These are phyloP conservation scores for Meteorus colon DNA, from an alignment of 2,888 invertebrate genomes.

Conservation along the genomic window DNA sequence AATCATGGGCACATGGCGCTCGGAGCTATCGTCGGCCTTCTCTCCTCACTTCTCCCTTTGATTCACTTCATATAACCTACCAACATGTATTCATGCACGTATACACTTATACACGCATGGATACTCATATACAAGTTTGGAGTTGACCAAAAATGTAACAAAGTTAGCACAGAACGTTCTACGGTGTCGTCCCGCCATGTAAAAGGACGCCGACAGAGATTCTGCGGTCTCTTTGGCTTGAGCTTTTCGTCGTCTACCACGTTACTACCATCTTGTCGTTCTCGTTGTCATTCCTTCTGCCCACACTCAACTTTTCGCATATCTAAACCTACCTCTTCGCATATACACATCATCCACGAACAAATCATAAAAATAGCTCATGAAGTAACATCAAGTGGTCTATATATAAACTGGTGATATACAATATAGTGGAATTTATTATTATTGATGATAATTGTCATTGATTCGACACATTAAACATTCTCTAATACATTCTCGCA, in stretches of 20 bases:
- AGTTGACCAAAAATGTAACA: constrained; percentile 71
- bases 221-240: constrained; percentile 69
- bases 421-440: no score
- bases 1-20: constrained; percentile 41
- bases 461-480: constrained; percentile 13
- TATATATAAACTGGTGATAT: no score
- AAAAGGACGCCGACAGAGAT: constrained; percentile 57
- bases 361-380: not conserved
- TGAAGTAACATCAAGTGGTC: not conserved
- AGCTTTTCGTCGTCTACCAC: constrained; percentile 47
- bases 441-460: constrained; percentile 3
- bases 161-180: constrained; percentile 60
- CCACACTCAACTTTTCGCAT: not conserved
- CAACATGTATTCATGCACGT: constrained; percentile 49
- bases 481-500: constrained; percentile 21
- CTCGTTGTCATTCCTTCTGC: not conserved
- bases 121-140: constrained; percentile 56
- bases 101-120: constrained; percentile 12
- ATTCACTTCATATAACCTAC: constrained; percentile 59
- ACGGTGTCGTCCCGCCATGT: constrained; percentile 54
- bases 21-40: constrained; percentile 39
- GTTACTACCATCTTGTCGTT: constrained; percentile 47
- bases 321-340: no score
- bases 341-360: no score
- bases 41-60: constrained; percentile 64